A percentile compares a stretch with the other conserved stretches of the same genome.
phyloP scores from a whole-genome alignment of 92 coral and sea anemone genomes.

The Heteractis magnifica region DNA sequence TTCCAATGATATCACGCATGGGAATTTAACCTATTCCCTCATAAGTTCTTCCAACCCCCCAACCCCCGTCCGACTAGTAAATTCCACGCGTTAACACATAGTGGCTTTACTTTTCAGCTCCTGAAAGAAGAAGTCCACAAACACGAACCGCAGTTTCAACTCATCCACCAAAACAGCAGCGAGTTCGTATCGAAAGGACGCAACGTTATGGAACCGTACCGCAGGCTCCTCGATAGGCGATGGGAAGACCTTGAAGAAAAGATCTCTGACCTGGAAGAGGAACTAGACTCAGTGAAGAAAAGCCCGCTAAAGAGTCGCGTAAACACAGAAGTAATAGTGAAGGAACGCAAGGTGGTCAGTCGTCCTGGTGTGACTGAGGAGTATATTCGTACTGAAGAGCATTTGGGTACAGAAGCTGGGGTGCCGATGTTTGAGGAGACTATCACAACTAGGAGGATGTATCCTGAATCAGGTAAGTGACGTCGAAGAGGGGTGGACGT shows the following conservation, averaged over 20 bases:
- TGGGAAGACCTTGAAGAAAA: slow-evolving; percentile 90
- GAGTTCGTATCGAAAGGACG: slow-evolving; percentile 91
- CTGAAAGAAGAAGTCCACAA: slow-evolving; percentile 77
- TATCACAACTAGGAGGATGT: slow-evolving; percentile 63
- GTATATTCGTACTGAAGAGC: slow-evolving; percentile 47
- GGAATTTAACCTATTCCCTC: too few species aligned
- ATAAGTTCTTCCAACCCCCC: too few species aligned
- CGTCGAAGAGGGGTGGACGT: neutral
- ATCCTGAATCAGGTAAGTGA: slow-evolving; percentile 23
- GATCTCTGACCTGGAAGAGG: slow-evolving; percentile 71
- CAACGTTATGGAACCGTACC: slow-evolving; percentile 92
- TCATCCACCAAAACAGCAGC: slow-evolving; percentile 77
- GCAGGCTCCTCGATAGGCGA: slow-evolving; percentile 78
- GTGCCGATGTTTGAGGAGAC: slow-evolving; percentile 67
- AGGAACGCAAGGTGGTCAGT: slow-evolving; percentile 61
- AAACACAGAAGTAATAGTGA: slow-evolving; percentile 58
- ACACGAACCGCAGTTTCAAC: slow-evolving; percentile 76
- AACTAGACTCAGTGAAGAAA: slow-evolving; percentile 65
- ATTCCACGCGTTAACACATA: neutral
- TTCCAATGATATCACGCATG: too few species aligned
- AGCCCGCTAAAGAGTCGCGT: slow-evolving; percentile 32
- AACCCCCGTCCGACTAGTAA: too few species aligned
- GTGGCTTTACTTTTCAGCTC: slow-evolving; percentile 38
- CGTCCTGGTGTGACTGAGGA: slow-evolving; percentile 63
- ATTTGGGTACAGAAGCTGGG: slow-evolving; percentile 50